phyloP scores from a whole-genome alignment of 2,113 vertebrate genomes.

The Redunca redunca region DNA sequence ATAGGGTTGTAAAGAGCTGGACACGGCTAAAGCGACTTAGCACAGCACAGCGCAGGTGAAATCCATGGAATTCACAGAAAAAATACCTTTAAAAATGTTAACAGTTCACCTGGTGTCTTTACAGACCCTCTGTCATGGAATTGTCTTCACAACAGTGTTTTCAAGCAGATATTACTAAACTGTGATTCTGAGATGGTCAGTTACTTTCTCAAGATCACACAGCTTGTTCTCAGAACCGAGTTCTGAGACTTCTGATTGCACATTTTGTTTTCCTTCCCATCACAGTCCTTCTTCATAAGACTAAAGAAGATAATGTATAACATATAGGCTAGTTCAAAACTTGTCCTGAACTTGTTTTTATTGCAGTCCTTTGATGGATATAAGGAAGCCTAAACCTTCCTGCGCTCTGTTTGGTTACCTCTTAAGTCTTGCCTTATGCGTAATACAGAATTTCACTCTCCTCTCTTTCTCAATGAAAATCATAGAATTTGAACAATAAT shows the following conservation, averaged over 20 bases:
- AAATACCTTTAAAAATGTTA: neutral
- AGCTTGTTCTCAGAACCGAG: neutral
- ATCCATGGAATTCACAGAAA: neutral
- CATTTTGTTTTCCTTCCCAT: neutral
- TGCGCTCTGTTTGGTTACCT: neutral
- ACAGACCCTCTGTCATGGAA: neutral
- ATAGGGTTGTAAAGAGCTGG: neutral
- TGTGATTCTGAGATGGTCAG: neutral
- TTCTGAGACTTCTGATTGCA: neutral
- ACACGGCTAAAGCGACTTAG: neutral
- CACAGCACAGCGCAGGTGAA: neutral
- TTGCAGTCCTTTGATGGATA: neutral
- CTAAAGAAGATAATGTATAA: neutral
- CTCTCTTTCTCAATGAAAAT: neutral
- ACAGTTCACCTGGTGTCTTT: neutral
- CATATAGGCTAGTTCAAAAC: neutral
- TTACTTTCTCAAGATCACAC: neutral
- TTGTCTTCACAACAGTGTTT: neutral
- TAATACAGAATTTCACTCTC: constrained; percentile 21
- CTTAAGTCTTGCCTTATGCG: neutral
- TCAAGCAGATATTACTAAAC: neutral
- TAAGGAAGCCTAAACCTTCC: neutral
- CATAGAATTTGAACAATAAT: constrained; percentile 27
- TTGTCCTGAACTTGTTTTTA: neutral
- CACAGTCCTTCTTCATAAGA: neutral